Evolutionary conservation across 1,140 invertebrate genomes (phyloP).

Genomic region (Drosophila teissieri): DNA sequence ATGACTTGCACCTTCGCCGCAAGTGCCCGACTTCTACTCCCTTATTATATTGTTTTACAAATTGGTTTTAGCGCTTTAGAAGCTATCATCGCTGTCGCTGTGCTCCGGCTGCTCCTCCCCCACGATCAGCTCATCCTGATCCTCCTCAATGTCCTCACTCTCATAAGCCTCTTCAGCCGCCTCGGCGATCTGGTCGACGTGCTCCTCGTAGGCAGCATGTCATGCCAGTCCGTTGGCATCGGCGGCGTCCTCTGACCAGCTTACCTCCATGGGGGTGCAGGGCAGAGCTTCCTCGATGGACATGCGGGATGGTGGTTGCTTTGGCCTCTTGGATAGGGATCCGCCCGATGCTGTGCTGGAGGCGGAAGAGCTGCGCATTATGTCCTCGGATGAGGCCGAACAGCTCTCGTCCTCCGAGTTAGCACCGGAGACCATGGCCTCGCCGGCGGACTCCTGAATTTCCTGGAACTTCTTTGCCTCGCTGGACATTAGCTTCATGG

Average conservation of each 20-base stretch:
- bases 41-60: slow-evolving; percentile 64
- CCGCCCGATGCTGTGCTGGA: slow-evolving; percentile 64
- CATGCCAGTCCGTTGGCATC: slow-evolving; percentile 68
- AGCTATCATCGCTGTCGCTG: slow-evolving; percentile 63
- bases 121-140: slow-evolving; percentile 53
- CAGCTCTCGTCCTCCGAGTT: slow-evolving; percentile 86
- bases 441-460: slow-evolving; percentile 88
- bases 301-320: slow-evolving; percentile 68
- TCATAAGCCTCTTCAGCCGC: slow-evolving; percentile 76
- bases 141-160: slow-evolving; percentile 40
- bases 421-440: slow-evolving; percentile 87
- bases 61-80: slow-evolving; percentile 61
- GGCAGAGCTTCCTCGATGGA: slow-evolving; percentile 78
- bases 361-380: slow-evolving; percentile 68
- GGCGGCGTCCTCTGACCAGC: slow-evolving; percentile 85
- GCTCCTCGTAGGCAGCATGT: slow-evolving; percentile 67
- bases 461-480: slow-evolving; percentile 85
- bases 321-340: slow-evolving; percentile 48
- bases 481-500: slow-evolving; percentile 72
- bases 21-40: neutral
- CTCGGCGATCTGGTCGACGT: slow-evolving; percentile 65
- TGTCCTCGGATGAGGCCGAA: slow-evolving; percentile 82
- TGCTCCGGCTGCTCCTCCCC: slow-evolving; percentile 46
- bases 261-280: slow-evolving; percentile 85
- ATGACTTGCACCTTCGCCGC: neutral